These are phyloP conservation scores for Pseudorasbora parva DNA, from an alignment of 2,113 vertebrate genomes.

Conservation along the genomic window DNA sequence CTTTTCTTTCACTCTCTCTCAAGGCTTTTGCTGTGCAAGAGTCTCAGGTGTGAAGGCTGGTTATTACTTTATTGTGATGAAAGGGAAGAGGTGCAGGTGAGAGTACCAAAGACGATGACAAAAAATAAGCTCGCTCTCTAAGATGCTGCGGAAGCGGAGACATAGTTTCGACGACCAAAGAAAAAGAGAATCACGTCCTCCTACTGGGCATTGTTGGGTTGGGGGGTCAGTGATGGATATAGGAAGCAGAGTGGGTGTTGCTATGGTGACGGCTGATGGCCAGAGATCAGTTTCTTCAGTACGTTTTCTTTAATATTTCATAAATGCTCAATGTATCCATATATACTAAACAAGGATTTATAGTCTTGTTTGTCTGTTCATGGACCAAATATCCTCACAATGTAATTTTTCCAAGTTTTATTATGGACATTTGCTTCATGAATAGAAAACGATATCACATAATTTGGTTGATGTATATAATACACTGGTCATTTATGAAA, in stretches of 20 bases:
- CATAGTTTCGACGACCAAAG: not conserved
- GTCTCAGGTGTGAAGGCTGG: constrained; percentile 25
- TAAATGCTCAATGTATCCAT: not conserved
- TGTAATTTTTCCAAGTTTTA: not conserved
- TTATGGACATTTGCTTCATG: not conserved
- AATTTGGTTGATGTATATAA: not conserved
- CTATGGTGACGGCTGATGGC: constrained; percentile 7
- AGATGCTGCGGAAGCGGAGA: not conserved
- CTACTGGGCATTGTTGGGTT: not conserved
- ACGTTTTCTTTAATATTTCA: not conserved
- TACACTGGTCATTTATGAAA: not conserved
- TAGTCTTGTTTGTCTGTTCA: not conserved
- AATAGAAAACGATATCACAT: not conserved
- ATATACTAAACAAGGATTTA: not conserved
- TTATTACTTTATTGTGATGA: constrained; percentile 35
- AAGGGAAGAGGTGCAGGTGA: constrained; percentile 18
- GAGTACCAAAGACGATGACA: not conserved
- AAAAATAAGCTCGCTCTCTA: not conserved
- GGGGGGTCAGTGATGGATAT: not conserved
- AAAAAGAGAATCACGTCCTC: not conserved
- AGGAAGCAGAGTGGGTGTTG: not conserved
- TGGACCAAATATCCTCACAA: constrained; percentile 6
- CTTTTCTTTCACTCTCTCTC: not conserved
- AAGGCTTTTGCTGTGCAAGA: not conserved
- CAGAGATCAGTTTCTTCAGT: constrained; percentile 3